Evolutionary conservation across 2,888 invertebrate genomes (phyloP).

Genomic region (Rotaria macrura): DNA sequence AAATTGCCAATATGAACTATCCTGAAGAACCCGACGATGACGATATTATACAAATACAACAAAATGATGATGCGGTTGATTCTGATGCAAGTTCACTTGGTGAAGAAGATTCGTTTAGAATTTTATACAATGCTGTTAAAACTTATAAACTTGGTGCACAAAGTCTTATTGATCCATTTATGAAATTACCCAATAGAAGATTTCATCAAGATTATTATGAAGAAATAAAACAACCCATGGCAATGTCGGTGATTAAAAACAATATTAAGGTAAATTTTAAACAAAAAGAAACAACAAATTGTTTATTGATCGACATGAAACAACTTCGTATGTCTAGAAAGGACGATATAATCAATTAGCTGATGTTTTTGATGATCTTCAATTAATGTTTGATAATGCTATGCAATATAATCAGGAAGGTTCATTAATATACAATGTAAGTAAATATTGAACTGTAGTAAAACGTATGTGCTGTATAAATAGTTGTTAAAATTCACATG

Average conservation of each 20-base stretch:
- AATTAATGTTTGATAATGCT: conserved; percentile 33
- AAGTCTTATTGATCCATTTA: conserved; percentile 77
- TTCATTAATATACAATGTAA: conserved; percentile 11
- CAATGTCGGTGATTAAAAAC: conserved; percentile 70
- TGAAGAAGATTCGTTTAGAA: conserved; percentile 48
- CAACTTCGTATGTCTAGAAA: neutral
- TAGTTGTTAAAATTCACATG: too few species aligned
- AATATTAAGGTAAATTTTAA: conserved; percentile 50
- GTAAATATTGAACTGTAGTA: neutral
- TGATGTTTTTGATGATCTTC: conserved; percentile 26
- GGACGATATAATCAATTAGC: neutral
- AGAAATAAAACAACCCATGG: conserved; percentile 87
- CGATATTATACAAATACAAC: neutral
- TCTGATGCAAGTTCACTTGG: conserved; percentile 33
- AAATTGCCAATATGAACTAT: neutral
- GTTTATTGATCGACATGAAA: neutral
- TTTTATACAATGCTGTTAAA: conserved; percentile 67
- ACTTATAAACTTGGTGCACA: conserved; percentile 56
- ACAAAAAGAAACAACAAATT: neutral
- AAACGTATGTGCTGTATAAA: too few species aligned
- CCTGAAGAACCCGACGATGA: neutral
- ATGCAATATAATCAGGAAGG: conserved; percentile 30
- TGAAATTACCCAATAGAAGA: conserved; percentile 72
- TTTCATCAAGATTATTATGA: conserved; percentile 94
- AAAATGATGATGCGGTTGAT: neutral